Conservation (phyloP, 2,888 invertebrate species). For the Megastigmus dorsalis region DNA sequence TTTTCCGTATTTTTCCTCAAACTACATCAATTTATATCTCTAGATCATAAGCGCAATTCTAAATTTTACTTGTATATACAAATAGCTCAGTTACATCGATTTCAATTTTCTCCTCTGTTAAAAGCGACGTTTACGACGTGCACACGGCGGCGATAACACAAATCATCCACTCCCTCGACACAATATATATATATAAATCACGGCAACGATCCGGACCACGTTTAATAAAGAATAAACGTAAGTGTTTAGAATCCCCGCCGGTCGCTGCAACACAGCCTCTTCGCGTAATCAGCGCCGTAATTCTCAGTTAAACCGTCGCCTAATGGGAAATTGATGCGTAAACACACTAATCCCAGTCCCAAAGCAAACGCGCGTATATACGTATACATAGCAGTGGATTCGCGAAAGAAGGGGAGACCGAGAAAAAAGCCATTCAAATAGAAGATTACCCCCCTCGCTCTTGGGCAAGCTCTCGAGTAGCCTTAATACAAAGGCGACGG, state of each 20-base stretch:
- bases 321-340: constrained; percentile 38
- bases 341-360: background rate
- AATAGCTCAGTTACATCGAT: no score
- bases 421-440: background rate
- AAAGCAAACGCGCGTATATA: background rate
- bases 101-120: no score
- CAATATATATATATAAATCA: no score
- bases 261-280: background rate
- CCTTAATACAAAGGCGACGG: background rate
- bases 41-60: no score
- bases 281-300: constrained; percentile 27
- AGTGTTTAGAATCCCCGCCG: background rate
- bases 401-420: background rate
- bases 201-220: no score
- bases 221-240: background rate
- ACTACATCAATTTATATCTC: no score
- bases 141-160: no score
- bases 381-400: background rate
- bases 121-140: no score
- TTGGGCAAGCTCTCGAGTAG: background rate
- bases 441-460: constrained; percentile 17
- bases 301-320: constrained; percentile 33
- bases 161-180: no score
- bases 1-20: no score
- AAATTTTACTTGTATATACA: no score